Conservation (phyloP, 2,888 invertebrate genomes). For the Allophyes oxyacanthae region DNA sequence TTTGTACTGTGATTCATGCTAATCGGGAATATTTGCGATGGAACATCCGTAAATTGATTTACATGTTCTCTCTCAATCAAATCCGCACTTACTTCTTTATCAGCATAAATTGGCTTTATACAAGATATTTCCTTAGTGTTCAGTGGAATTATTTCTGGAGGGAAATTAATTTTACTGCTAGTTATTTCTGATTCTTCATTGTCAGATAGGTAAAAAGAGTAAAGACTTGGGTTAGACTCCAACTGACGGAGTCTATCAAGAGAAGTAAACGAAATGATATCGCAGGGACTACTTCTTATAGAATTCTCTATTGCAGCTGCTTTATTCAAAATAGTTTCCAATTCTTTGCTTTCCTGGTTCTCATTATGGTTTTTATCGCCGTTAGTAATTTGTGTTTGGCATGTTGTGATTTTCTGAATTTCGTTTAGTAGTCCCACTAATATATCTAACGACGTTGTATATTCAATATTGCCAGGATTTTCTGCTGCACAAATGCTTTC, state of each 20-base stretch:
- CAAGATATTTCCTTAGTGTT: slow-evolving; percentile 10
- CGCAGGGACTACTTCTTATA: slow-evolving; percentile 51
- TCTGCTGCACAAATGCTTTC: slow-evolving; percentile 5
- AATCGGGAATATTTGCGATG: slow-evolving; percentile 64
- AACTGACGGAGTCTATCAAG: slow-evolving; percentile 67
- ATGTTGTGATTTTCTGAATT: slow-evolving; percentile 80
- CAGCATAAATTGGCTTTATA: slow-evolving; percentile 54
- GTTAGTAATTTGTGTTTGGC: slow-evolving; percentile 66
- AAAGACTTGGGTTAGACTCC: slow-evolving; percentile 67
- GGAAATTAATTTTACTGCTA: slow-evolving; percentile 18
- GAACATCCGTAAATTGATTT: slow-evolving; percentile 68
- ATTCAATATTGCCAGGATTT: slow-evolving; percentile 60
- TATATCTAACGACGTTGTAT: slow-evolving; percentile 78
- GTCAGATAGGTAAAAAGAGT: slow-evolving; percentile 66
- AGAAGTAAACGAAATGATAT: slow-evolving; percentile 67
- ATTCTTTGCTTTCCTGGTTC: slow-evolving; percentile 48
- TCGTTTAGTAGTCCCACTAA: slow-evolving; percentile 80
- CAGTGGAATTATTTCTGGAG: slow-evolving; percentile 17
- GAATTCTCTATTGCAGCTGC: slow-evolving; percentile 54
- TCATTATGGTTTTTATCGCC: slow-evolving; percentile 30
- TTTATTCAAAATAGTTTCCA: slow-evolving; percentile 65
- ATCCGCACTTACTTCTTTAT: slow-evolving; percentile 74
- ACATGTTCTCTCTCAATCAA: slow-evolving; percentile 57
- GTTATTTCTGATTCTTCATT: slow-evolving; percentile 30
- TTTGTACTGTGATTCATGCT: slow-evolving; percentile 60